Base-by-base conservation (phyloP, 2,113 vertebrate genomes). In the Trogon surrucura region DNA sequence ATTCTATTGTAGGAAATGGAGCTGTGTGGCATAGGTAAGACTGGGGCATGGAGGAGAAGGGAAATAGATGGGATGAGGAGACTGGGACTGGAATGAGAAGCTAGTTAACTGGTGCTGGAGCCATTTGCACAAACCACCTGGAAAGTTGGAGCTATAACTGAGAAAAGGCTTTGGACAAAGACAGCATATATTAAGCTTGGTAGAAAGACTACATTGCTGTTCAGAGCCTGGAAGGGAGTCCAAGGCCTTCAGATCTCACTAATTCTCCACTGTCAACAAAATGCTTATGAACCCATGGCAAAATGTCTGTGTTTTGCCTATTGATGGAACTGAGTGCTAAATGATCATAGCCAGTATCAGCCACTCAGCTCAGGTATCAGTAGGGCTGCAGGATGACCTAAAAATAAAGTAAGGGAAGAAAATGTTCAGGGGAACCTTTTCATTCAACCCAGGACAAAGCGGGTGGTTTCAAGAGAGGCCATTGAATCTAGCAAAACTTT, bases 401-500 rank as follows among this genome's bases (percentile, higher is more conserved):
- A 12, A 85, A 75, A 57, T 82, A 75, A 69, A 75, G 3, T 10
- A 45, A 62, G 19, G 23, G 51, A 79, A 65, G 8, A 84, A 91
- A 87, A 89, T 32, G 8, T 81, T 70, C 64, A 64, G 48, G 6
- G 9, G 4, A 67, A 38, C 17, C 1, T 61, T 61, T 79, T 89
- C 41, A 29, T 87, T 89, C 36, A 38, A 4, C 14, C 14, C 3
- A 14, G 15, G 12, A n/a, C n/a, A n/a, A 82, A 66, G 23, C 48
- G 3, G 9, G 62, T 19, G 34, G 16, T 82, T 66, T 73, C 44
- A 38, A 30, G 27, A 73, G 29, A 85, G 9, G 16, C 58, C 16
- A 54, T 23, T 93, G 47, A 82, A 85, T 80, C 41, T 27, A 62
- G 62, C 14, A 67, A 96, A 94, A 90, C 38, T 84, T 71, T 77